Conservation (phyloP, 2,113 vertebrate genomes). For the Xiphorhynchus elegans region DNA sequence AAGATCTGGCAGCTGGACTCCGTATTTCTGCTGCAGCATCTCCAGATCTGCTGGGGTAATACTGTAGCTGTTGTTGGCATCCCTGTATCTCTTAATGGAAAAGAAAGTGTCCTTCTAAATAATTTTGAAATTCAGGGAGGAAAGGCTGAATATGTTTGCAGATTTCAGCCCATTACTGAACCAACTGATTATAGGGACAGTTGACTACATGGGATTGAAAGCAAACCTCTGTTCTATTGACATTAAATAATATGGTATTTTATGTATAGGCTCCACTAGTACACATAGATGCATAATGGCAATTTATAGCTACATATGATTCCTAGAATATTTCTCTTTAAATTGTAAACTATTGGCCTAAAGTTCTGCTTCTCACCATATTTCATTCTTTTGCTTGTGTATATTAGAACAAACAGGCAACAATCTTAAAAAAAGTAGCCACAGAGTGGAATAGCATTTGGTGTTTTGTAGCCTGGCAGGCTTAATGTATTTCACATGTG, state of each 20-base stretch:
- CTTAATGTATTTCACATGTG: background rate
- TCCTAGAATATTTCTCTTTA: background rate
- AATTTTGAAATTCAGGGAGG: background rate
- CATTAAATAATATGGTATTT: background rate
- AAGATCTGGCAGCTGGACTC: background rate
- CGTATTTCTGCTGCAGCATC: background rate
- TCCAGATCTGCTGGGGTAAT: background rate
- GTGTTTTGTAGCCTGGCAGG: constrained; percentile 36
- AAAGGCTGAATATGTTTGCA: background rate
- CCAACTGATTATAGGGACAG: background rate
- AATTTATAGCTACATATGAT: background rate
- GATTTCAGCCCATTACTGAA: background rate
- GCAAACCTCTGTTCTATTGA: background rate
- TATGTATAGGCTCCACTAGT: background rate
- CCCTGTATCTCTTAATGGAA: background rate
- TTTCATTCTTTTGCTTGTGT: background rate
- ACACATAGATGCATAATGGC: background rate
- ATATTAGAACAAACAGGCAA: background rate
- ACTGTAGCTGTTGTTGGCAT: background rate
- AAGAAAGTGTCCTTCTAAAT: background rate
- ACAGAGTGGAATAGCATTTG: background rate
- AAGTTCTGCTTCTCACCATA: background rate
- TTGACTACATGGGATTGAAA: background rate
- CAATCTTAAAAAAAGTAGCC: background rate
- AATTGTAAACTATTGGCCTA: background rate